phyloP scores from a whole-genome alignment of 2,888 invertebrate genomes.

The Lithosia quadra region DNA sequence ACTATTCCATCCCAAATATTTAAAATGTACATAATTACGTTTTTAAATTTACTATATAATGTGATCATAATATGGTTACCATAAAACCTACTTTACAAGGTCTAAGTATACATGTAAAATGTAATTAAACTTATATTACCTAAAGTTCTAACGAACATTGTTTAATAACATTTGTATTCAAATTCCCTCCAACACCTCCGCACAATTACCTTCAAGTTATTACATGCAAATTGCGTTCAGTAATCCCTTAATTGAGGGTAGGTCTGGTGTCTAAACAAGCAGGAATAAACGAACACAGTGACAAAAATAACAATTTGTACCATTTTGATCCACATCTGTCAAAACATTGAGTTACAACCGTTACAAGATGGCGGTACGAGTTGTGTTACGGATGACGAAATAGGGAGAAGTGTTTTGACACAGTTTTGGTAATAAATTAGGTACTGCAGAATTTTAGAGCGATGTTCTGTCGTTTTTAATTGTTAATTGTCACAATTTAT shows the following conservation, averaged over 20 bases:
- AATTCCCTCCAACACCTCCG: slow-evolving; percentile 23
- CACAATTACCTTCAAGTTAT: slow-evolving; percentile 44
- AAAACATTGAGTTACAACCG: slow-evolving; percentile 56
- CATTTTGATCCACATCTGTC: slow-evolving; percentile 67
- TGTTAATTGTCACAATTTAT: neutral
- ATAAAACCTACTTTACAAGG: neutral
- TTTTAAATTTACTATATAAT: no score
- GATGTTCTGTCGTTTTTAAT: slow-evolving; percentile 2
- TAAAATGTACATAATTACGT: no score
- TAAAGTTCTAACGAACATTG: slow-evolving; percentile 19
- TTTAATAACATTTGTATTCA: slow-evolving; percentile 22
- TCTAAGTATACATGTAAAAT: slow-evolving; percentile 7
- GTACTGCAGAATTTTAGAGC: slow-evolving; percentile 33
- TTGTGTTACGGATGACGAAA: slow-evolving; percentile 14
- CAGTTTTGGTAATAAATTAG: slow-evolving; percentile 33
- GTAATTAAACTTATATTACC: no score
- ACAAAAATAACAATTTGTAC: slow-evolving; percentile 69
- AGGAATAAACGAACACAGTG: slow-evolving; percentile 56
- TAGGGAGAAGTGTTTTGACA: slow-evolving; percentile 13
- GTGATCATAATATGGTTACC: neutral
- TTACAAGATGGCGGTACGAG: slow-evolving; percentile 20
- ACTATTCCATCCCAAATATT: no score
- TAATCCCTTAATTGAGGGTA: slow-evolving; percentile 52
- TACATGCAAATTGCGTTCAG: slow-evolving; percentile 52
- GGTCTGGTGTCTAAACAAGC: slow-evolving; percentile 61